Evolutionary conservation across 2,888 invertebrate genomes (phyloP).

Genomic region (Aphelenchoides bicaudatus): DNA sequence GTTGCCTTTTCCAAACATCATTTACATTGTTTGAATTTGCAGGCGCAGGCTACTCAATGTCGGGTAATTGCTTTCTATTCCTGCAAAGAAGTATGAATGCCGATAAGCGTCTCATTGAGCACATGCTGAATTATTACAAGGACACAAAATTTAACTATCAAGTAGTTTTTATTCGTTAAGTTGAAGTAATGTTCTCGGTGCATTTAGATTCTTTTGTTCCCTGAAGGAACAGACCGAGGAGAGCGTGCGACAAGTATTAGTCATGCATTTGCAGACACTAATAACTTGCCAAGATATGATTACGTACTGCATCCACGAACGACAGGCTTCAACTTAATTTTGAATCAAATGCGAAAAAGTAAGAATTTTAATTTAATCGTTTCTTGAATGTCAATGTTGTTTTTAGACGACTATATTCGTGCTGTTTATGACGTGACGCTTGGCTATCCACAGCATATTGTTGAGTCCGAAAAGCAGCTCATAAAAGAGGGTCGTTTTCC

Average conservation of each 20-base stretch:
- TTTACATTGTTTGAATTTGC: background rate
- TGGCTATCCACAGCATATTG: constrained; percentile 61
- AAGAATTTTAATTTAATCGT: constrained; percentile 36
- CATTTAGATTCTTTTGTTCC: constrained; percentile 74
- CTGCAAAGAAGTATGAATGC: constrained; percentile 77
- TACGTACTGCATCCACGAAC: constrained; percentile 79
- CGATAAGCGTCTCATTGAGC: constrained; percentile 71
- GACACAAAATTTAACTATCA: constrained; percentile 68
- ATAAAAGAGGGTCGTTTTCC: constrained; percentile 71
- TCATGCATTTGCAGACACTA: constrained; percentile 71
- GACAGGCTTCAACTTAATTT: constrained; percentile 69
- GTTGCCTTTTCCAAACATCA: no score
- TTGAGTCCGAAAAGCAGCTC: constrained; percentile 69
- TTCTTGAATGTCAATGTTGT: background rate
- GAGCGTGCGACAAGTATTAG: constrained; percentile 70
- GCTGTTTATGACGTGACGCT: constrained; percentile 80
- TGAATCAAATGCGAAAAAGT: constrained; percentile 64
- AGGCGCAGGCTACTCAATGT: constrained; percentile 72
- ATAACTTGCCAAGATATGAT: constrained; percentile 68
- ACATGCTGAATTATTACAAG: constrained; percentile 73
- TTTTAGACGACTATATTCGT: constrained; percentile 68
- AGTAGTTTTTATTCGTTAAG: constrained; percentile 69
- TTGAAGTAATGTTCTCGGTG: constrained; percentile 14
- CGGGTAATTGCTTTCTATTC: constrained; percentile 77
- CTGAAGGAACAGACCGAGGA: constrained; percentile 83